Evolutionary conservation across 2,113 vertebrate species (phyloP).

Genomic region (Microcebus murinus): DNA sequence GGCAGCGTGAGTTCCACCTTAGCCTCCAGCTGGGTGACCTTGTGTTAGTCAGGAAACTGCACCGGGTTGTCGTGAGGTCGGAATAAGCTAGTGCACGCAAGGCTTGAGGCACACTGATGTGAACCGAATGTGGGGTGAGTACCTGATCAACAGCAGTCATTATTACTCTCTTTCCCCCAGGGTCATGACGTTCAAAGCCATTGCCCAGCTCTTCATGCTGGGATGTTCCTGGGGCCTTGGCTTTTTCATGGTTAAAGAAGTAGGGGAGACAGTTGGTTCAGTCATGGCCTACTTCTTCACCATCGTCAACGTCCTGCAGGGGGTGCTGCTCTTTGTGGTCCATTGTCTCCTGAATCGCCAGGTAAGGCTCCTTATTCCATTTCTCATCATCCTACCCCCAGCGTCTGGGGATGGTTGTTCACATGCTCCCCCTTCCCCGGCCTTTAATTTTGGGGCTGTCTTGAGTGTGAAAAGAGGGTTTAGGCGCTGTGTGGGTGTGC

Average conservation of each 20-base stretch:
- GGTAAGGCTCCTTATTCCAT: slow-evolving; percentile 48
- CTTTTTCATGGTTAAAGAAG: slow-evolving; percentile 65
- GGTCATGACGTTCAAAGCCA: slow-evolving; percentile 80
- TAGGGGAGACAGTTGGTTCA: background rate
- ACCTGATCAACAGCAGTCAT: background rate
- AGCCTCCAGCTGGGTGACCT: background rate
- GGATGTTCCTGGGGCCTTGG: slow-evolving; percentile 82
- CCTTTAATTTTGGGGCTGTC: too few species aligned
- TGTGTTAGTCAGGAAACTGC: too few species aligned
- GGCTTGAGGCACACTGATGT: background rate
- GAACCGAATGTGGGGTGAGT: fast-evolving
- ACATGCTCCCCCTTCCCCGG: too few species aligned
- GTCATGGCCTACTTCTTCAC: slow-evolving; percentile 78
- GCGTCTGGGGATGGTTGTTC: background rate
- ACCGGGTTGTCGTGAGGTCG: background rate
- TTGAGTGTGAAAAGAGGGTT: too few species aligned
- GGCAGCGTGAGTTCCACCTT: background rate
- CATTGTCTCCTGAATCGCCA: slow-evolving; percentile 82
- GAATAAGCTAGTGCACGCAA: background rate
- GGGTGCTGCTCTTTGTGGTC: slow-evolving; percentile 79
- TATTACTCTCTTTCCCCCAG: slow-evolving; percentile 48
- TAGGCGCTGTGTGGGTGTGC: too few species aligned
- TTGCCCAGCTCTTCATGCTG: slow-evolving; percentile 78
- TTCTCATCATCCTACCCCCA: background rate
- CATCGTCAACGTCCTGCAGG: slow-evolving; percentile 81